A percentile compares a stretch with the other conserved stretches of the same genome.
Evolutionary conservation across 2,113 vertebrate species (phyloP).

Genomic region (Ciconia stormi): DNA sequence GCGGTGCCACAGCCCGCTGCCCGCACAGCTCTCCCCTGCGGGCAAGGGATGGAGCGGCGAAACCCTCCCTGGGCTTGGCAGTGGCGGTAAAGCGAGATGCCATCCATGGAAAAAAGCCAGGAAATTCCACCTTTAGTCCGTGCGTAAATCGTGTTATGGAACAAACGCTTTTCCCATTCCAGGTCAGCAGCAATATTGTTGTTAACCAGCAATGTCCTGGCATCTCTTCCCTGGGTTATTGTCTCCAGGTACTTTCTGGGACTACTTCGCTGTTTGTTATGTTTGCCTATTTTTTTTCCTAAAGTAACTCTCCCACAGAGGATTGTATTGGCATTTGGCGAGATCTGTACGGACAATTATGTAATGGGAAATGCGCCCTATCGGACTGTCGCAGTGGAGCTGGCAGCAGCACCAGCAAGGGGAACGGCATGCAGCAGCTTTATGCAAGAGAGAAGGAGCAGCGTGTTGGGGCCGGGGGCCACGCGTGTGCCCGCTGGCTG

Average conservation of each 20-base stretch:
- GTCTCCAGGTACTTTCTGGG: neutral
- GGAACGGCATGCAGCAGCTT: neutral
- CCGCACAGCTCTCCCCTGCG: neutral
- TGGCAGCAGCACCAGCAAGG: neutral
- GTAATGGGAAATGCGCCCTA: constrained; percentile 24
- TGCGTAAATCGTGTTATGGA: neutral
- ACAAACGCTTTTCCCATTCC: neutral
- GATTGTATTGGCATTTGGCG: neutral
- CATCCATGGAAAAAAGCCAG: neutral
- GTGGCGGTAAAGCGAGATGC: neutral
- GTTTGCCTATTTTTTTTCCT: neutral
- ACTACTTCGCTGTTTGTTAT: neutral
- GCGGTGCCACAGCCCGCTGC: neutral
- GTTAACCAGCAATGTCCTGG: neutral
- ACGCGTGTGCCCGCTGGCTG: fast-evolving
- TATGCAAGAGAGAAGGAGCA: neutral
- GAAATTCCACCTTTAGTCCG: neutral
- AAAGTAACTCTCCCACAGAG: neutral
- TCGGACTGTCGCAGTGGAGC: neutral
- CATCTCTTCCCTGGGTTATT: neutral
- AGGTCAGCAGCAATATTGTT: neutral
- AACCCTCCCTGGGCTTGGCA: neutral
- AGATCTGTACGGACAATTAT: neutral
- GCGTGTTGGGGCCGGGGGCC: fast-evolving
- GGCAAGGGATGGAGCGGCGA: neutral